These are phyloP conservation scores for Lepidurus apus DNA, from an alignment of 1,140 invertebrate genomes.

Conservation along the genomic window DNA sequence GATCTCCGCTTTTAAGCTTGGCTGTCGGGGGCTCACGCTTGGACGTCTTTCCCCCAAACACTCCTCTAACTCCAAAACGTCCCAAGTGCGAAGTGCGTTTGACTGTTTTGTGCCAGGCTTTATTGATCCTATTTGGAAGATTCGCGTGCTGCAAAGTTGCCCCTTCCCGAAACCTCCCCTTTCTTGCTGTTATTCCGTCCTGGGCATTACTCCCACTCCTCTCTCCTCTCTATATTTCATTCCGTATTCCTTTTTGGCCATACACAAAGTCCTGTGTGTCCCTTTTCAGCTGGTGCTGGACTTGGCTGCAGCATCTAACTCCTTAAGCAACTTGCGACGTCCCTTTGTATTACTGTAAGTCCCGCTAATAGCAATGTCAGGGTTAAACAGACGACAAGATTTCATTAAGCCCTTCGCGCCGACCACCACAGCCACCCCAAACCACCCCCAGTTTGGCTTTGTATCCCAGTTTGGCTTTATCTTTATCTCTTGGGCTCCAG, in stretches of 20 bases:
- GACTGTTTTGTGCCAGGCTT: constrained; percentile 18
- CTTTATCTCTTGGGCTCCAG: no score
- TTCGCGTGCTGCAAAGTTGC: constrained; percentile 20
- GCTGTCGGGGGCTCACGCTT: background rate
- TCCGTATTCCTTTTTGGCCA: constrained; percentile 7
- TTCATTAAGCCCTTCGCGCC: background rate
- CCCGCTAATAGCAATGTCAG: constrained; percentile 2
- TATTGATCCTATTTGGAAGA: constrained; percentile 15
- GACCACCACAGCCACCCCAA: background rate
- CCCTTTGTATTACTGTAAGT: constrained; percentile 10
- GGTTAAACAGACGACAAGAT: background rate
- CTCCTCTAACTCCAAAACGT: background rate
- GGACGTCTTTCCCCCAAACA: background rate
- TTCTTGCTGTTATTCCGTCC: constrained; percentile 4
- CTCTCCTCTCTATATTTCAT: background rate
- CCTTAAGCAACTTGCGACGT: constrained; percentile 21
- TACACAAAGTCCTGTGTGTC: background rate
- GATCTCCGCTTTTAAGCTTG: no score
- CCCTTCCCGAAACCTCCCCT: background rate
- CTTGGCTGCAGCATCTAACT: background rate
- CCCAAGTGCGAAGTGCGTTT: constrained; percentile 18
- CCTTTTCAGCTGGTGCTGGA: background rate
- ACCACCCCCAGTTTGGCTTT: background rate
- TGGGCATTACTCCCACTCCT: background rate
- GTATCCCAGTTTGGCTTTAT: no score